phyloP scores from a whole-genome alignment of 2,888 invertebrate genomes.

The Imbricaverruca yamaguchii region DNA sequence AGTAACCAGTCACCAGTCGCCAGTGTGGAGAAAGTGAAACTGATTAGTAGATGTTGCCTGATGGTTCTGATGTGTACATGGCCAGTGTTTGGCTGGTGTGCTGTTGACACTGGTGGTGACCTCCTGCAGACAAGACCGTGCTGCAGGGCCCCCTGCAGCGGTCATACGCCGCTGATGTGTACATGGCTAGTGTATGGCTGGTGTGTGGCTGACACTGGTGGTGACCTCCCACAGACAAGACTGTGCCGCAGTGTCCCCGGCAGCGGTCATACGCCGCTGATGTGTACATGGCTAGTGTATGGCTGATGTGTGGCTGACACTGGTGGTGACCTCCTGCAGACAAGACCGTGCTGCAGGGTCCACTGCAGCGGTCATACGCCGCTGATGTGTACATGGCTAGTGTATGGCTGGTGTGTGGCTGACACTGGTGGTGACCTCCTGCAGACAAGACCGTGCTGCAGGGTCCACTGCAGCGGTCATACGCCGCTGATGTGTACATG shows the following conservation, averaged over 20 bases:
- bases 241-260: slow-evolving; percentile 55
- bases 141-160: slow-evolving; percentile 71
- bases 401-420: too few species aligned
- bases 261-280: slow-evolving; percentile 91
- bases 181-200: too few species aligned
- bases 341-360: slow-evolving; percentile 46
- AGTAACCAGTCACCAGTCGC: too few species aligned
- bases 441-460: slow-evolving; percentile 28
- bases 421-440: too few species aligned
- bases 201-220: too few species aligned
- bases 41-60: too few species aligned
- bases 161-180: slow-evolving; percentile 87
- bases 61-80: slow-evolving; percentile 54
- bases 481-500: slow-evolving; percentile 88
- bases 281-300: too few species aligned
- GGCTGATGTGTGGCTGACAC: too few species aligned
- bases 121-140: slow-evolving; percentile 25
- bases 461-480: slow-evolving; percentile 83
- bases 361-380: slow-evolving; percentile 89
- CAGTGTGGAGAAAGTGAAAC: too few species aligned
- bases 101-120: too few species aligned
- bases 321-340: slow-evolving; percentile 24
- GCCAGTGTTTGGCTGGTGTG: too few species aligned
- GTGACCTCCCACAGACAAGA: slow-evolving; percentile 26
- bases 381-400: too few species aligned